Evolutionary conservation across 1,140 invertebrate genomes (phyloP), one percentile per base, ranked within the genome.

Genomic region (Drosophila sucinea): DNA sequence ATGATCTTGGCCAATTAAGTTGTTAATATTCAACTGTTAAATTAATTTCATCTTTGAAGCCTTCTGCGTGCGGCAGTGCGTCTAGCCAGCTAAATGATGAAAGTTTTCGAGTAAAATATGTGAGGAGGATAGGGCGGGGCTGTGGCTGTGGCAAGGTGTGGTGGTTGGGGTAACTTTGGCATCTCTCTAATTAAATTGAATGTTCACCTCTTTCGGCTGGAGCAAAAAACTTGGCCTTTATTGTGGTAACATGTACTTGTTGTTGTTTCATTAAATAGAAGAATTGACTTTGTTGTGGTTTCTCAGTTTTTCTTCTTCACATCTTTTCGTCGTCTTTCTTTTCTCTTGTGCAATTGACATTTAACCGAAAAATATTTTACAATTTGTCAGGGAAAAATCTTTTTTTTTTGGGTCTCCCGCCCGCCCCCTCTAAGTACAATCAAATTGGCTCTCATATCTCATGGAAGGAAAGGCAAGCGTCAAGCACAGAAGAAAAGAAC

Each of bases 211-310:
- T 56, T 86, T 63, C 6, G n/a, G 38, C 27, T 11, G 11, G 23
- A 29, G 56, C 27, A 33, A 7, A n/a, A 44, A 47, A 44, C 44
- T 62, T 63, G 35, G 64, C 69, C 79, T 87, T 86, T 81, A 65
- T 82, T 86, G 83, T 87, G 83, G 83, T 73, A 56, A 63, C 51
- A 60, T 73, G 57, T 38, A 8, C n/a, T 44, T 17, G 10, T 30
- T 11, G 29, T 61, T 60, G 11, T 27, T 29, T 41, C 6, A 41
- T 41, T 6, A 32, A 54, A 38, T 30, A 3, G 27, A n/a, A 54
- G 6, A 41, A 57, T 6, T 41, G 60, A 54, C 83, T 86, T 83
- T 86, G 79, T 70, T 86, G 83, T 72, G 83, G 83, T 75, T 79
- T 77, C 67, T 64, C 47, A 54, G 57, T 38, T 62, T 55, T 44